Base-by-base conservation (phyloP, 2,888 invertebrate genomes). In the Ditylenchus weischeri region DNA sequence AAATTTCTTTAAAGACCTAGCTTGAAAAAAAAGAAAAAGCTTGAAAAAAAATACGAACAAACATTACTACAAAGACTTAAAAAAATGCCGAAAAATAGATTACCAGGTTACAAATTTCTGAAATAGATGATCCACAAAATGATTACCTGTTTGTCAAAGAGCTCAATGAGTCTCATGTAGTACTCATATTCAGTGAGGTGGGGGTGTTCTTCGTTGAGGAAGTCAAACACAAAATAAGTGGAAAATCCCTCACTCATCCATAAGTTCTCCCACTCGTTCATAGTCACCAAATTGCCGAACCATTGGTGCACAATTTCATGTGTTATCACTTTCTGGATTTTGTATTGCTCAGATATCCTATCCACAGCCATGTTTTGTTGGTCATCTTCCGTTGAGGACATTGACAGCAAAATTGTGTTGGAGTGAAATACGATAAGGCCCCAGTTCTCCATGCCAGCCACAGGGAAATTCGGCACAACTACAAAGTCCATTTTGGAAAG, bases 361-460 rank as follows among this genome's bases (percentile, higher is more conserved):
- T 81, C 81, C 2, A 81, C 81, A 15, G 79, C 78, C 72, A 78
- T 72, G 38, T 77, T 77, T 63, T 69, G 69, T n/a, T 54, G 54
- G 15, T 54, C 54, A 10, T 65, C 67, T 47, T 19, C 54, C 49
- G 38, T 54, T 10, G 62, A 47, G 21, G 48, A 18, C 23, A 65
- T 62, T 49, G 67, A 66, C 18, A 73, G 72, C 11, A 75, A 73
- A 69, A 84, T 75, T 47, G 78, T 75, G 15, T 81, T 77, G 67
- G 84, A 81, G 13, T 83, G 72, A 73, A 83, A 84, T 3, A 81
- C 78, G 43, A 85, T 81, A 58, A 84, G 69, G 5, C 85, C 85
- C 85, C 85, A 85, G 72, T 85, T 85, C 72, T 85, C 85, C 84
- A 85, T 85, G 43, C 84, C 85, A 13, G 84, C 84, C 5, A 84